Base-by-base conservation (phyloP, 2,888 invertebrate species). In the Rhaphigaster nebulosa region DNA sequence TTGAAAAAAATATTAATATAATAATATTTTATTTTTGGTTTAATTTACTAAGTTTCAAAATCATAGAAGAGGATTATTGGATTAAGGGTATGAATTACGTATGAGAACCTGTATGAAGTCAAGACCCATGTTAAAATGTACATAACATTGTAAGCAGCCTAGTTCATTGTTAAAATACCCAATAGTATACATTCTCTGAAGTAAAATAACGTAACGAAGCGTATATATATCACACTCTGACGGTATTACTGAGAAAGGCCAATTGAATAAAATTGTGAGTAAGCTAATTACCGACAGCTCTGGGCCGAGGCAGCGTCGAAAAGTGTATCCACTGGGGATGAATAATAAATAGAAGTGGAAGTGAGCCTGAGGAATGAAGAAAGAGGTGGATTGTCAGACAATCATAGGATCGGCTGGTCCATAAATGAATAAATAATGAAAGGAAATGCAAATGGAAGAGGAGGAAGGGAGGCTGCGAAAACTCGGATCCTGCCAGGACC, bases 341-440 rank as follows among this genome's bases (percentile, higher is more conserved):
- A 56, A 87, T 87, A 87, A 87, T 87, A 87, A 87, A 87, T 34
- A 54, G 87, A 34, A 54, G 54, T 87, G 52, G 50, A 87, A 87
- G 87, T 54, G 56, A 56, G 87, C 41, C 56, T 54, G 87, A 54
- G 84, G 45, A 50, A 84, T 34, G 87, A 87, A 87, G 87, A 87
- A 56, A 87, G 89, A 89, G 70, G 65, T 34, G 65, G 89, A 65
- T 88, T 56, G 88, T 56, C 88, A 56, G 88, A 88, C 88, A 88
- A 88, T 88, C 88, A 88, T 88, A 88, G 54, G 84, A 84, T 88
- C 88, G 56, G 41, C 88, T 60, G 34, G n/a, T 54, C 76, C 90
- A 90, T 90, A 90, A 90, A 90, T 90, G 90, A 90, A 90, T 90
- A 90, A 90, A 54, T 90, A 90, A 90, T 84, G 54, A 60, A 90